These are phyloP conservation scores for Tretioscincus oriximinensis DNA, from an alignment of 2,113 vertebrate species.

Conservation along the genomic window DNA sequence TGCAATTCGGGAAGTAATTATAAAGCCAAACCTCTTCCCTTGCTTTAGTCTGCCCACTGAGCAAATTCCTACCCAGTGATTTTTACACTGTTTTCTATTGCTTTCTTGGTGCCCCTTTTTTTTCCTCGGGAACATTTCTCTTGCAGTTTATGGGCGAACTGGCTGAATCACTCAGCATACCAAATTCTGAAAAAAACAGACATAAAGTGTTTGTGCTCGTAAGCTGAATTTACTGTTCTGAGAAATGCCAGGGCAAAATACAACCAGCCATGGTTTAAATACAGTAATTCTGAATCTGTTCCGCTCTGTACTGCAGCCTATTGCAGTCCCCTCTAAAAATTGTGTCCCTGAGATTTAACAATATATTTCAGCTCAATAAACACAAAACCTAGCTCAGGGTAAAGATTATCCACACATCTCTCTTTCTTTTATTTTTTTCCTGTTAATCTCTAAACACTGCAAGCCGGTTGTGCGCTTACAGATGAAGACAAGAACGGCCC, in stretches of 20 bases:
- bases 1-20: too few relatives aligned
- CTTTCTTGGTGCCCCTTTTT: background rate
- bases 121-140: background rate
- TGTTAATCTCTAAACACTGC: background rate
- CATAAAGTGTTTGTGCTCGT: background rate
- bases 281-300: background rate
- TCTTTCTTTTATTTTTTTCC: background rate
- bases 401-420: too few relatives aligned
- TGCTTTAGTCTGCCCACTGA: too few relatives aligned
- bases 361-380: background rate
- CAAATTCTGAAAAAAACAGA: background rate
- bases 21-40: too few relatives aligned
- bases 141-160: too few relatives aligned
- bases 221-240: background rate
- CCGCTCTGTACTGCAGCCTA: too few relatives aligned
- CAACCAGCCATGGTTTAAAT: background rate
- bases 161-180: background rate
- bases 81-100: background rate
- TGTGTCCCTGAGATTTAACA: background rate
- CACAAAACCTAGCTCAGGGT: background rate
- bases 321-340: background rate
- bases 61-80: background rate
- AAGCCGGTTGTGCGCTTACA: conserved; percentile 18
- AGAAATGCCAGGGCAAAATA: background rate
- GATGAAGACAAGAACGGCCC: background rate